A percentile compares a stretch with the other conserved stretches of the same genome.
phyloP scores from a whole-genome alignment of 2,113 vertebrate species.

The Phainopepla nitens region DNA sequence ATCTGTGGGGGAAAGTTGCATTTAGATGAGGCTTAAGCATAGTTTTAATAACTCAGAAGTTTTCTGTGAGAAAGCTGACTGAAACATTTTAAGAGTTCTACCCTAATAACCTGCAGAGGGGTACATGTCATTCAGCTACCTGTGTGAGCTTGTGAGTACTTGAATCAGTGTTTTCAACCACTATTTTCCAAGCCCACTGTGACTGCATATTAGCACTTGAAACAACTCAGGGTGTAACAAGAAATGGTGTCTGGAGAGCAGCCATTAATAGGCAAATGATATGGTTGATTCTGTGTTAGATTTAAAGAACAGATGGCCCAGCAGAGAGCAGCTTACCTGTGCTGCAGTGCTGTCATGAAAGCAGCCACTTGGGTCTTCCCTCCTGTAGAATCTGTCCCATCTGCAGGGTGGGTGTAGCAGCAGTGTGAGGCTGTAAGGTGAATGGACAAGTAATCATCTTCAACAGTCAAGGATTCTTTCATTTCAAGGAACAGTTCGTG shows the following conservation, averaged over 20 bases:
- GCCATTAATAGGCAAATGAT: neutral
- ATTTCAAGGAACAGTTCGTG: neutral
- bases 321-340: neutral
- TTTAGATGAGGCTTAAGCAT: neutral
- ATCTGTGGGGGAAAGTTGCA: neutral
- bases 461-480: neutral
- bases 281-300: neutral
- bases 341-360: neutral
- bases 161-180: neutral
- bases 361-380: neutral
- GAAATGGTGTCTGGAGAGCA: neutral
- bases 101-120: neutral
- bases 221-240: neutral
- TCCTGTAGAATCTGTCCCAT: neutral
- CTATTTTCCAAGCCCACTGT: neutral
- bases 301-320: neutral
- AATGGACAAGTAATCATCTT: neutral
- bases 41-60: neutral
- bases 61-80: neutral
- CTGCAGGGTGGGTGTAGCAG: neutral
- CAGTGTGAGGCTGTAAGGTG: neutral
- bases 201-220: neutral
- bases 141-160: neutral
- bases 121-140: neutral
- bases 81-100: neutral